These are phyloP conservation scores for Hemicordylus capensis DNA, from an alignment of 2,113 vertebrate species.

Conservation along the genomic window DNA sequence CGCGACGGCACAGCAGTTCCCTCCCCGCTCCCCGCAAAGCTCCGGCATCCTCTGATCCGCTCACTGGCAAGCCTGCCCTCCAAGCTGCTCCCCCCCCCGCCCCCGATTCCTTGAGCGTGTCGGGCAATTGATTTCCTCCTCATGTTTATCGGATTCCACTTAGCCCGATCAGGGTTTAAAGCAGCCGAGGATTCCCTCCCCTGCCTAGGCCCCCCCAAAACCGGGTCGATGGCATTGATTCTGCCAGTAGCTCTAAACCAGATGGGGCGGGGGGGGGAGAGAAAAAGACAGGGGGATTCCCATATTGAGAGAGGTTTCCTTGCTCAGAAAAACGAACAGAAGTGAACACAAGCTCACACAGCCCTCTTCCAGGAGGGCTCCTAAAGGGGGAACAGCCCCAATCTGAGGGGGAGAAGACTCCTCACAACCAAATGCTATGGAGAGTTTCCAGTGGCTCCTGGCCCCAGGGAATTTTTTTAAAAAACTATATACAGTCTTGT, in stretches of 20 bases:
- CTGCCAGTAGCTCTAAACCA: constrained; percentile 23
- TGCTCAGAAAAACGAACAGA: neutral
- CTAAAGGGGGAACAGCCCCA: neutral
- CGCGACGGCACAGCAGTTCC: too few relatives aligned
- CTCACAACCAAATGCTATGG: neutral
- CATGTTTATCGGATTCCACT: constrained; percentile 37
- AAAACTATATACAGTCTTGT: too few relatives aligned
- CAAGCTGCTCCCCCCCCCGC: too few relatives aligned
- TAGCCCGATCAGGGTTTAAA: constrained; percentile 35
- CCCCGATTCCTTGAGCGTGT: constrained; percentile 6
- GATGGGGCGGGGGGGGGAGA: neutral
- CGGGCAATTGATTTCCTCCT: constrained; percentile 28
- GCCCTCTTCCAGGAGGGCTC: neutral
- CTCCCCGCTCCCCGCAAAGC: too few relatives aligned
- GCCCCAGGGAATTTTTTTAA: too few relatives aligned
- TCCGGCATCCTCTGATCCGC: neutral
- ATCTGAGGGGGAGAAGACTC: neutral
- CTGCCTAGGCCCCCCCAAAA: neutral
- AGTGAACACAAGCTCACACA: too few relatives aligned
- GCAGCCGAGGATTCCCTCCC: constrained; percentile 25
- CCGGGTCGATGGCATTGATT: constrained; percentile 36
- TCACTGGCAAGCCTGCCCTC: neutral
- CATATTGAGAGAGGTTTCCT: neutral
- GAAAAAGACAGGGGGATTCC: neutral
- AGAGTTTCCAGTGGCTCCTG: neutral